These are phyloP conservation scores for Ceyx cyanopectus DNA, from an alignment of 2,113 vertebrate genomes.

Conservation along the genomic window DNA sequence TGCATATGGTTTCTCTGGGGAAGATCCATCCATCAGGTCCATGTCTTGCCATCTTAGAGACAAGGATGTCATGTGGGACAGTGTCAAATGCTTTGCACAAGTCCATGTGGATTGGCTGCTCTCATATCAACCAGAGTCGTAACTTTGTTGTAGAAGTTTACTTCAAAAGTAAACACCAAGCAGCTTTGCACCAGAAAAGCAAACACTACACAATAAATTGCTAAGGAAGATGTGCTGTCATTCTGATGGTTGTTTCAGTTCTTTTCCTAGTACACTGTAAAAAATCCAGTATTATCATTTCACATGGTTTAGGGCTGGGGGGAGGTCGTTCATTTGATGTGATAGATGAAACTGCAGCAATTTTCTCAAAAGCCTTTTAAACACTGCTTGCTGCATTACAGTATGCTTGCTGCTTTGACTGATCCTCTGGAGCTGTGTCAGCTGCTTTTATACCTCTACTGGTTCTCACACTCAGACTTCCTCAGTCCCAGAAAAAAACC, in stretches of 20 bases:
- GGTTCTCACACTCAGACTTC: neutral
- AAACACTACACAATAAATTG: neutral
- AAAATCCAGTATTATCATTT: neutral
- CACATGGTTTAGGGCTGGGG: neutral
- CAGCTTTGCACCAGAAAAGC: neutral
- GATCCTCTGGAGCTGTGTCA: conserved; percentile 11
- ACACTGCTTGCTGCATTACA: neutral
- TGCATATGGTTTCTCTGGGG: neutral
- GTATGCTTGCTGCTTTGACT: neutral
- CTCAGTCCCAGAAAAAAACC: neutral
- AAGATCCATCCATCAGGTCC: neutral
- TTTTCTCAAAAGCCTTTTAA: conserved; percentile 53
- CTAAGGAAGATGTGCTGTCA: neutral
- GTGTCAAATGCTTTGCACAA: too few relatives aligned
- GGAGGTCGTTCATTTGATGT: neutral
- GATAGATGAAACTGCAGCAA: conserved; percentile 35
- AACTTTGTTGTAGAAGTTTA: too few relatives aligned
- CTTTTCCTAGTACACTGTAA: neutral
- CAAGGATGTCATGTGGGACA: too few relatives aligned
- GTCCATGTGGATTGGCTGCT: too few relatives aligned
- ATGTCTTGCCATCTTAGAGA: too few relatives aligned
- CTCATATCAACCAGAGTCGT: too few relatives aligned
- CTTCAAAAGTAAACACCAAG: neutral
- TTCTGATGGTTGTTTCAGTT: neutral
- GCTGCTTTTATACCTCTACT: neutral